Evolutionary conservation across 2,113 vertebrate species (phyloP).

Genomic region (Python bivittatus): DNA sequence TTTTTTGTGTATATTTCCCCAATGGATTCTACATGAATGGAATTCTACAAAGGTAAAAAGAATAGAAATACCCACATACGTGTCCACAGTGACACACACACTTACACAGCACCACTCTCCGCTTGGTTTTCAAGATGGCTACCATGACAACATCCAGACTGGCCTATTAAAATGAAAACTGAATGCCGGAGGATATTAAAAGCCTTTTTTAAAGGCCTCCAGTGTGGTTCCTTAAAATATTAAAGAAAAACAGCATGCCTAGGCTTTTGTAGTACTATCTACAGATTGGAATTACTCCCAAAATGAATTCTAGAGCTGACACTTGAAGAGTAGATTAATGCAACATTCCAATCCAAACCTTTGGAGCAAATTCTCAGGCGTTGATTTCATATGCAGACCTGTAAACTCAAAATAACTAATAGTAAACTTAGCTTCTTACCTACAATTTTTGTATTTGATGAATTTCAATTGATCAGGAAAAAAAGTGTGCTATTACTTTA

Average conservation of each 20-base stretch:
- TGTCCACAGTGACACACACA: not conserved
- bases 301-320: not conserved
- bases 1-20: constrained; percentile 29
- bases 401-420: not conserved
- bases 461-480: not conserved
- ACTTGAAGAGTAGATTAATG: constrained; percentile 7
- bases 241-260: not conserved
- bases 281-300: fast-evolving
- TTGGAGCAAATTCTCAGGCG: not conserved
- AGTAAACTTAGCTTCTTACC: not conserved
- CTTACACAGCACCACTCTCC: not conserved
- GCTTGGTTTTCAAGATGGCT: not conserved
- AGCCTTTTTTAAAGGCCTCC: not conserved
- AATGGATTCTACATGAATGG: constrained; percentile 10
- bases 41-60: constrained; percentile 15
- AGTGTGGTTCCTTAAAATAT: not conserved
- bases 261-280: not conserved
- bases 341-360: not conserved
- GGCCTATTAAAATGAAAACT: constrained; percentile 6
- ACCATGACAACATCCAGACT: constrained; percentile 28
- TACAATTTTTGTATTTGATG: not conserved
- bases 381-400: not conserved
- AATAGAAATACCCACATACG: not conserved
- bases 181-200: not conserved
- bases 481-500: not conserved